Evolutionary conservation across 2,888 invertebrate genomes (phyloP).

Genomic region (Acrobasis suavella): DNA sequence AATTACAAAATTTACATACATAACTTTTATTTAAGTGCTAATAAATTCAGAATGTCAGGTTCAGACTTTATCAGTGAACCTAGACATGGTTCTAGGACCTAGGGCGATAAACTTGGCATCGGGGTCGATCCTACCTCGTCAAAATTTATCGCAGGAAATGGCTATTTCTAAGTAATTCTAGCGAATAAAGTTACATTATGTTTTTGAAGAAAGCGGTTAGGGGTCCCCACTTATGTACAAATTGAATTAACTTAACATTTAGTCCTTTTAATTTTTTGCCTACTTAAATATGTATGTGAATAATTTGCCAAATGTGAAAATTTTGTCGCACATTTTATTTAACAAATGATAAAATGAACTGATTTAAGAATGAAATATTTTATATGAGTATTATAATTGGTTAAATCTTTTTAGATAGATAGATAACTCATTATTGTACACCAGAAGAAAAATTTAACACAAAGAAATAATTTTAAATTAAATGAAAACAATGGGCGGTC

Average conservation of each 20-base stretch:
- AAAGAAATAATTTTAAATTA: no score
- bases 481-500: no score
- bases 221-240: not conserved
- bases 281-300: no score
- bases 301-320: no score
- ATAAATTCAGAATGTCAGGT: constrained; percentile 19
- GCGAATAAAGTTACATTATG: constrained; percentile 1
- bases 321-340: no score
- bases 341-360: no score
- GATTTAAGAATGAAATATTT: no score
- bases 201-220: constrained; percentile 7
- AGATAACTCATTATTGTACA: no score
- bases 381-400: no score
- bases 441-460: no score
- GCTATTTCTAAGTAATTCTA: constrained; percentile 5
- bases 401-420: no score
- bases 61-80: constrained; percentile 11
- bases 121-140: constrained; percentile 2
- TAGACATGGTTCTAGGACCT: not conserved
- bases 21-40: not conserved
- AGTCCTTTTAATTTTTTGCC: no score
- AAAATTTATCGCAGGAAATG: constrained; percentile 17
- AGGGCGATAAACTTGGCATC: constrained; percentile 8
- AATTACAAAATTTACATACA: not conserved
- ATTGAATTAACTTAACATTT: not conserved